These are phyloP conservation scores for Taenioides sp. DNA, from an alignment of 2,797 vertebrate species.

Conservation along the genomic window DNA sequence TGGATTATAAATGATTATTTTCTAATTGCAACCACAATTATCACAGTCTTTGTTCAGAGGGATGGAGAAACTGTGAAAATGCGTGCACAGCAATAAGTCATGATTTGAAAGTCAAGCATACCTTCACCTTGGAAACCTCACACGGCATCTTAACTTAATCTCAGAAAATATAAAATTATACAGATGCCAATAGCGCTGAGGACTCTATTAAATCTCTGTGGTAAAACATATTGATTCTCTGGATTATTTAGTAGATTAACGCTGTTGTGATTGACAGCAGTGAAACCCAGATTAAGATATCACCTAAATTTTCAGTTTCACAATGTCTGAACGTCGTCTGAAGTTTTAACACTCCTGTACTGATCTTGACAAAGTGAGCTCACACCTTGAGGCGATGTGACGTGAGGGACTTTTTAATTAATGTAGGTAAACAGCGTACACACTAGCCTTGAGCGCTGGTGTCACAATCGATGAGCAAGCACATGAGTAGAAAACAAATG, in stretches of 20 bases:
- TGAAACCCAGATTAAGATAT: slow-evolving; percentile 28
- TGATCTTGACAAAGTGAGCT: slow-evolving; percentile 43
- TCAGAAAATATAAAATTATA: slow-evolving; percentile 20
- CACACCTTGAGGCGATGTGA: slow-evolving; percentile 42
- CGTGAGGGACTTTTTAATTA: slow-evolving; percentile 73
- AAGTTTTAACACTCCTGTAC: slow-evolving; percentile 29
- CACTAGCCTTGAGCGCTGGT: slow-evolving; percentile 69
- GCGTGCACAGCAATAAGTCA: slow-evolving; percentile 26
- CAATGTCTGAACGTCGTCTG: slow-evolving; percentile 4
- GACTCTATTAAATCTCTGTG: slow-evolving; percentile 24
- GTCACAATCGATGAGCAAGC: slow-evolving; percentile 71
- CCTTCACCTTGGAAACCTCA: slow-evolving; percentile 32
- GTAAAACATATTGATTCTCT: slow-evolving; percentile 26
- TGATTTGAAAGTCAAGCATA: slow-evolving; percentile 40
- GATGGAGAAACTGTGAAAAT: slow-evolving; percentile 3
- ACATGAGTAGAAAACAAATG: slow-evolving; percentile 65
- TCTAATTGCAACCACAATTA: slow-evolving; percentile 55
- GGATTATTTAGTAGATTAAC: slow-evolving; percentile 25
- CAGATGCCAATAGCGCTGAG: slow-evolving; percentile 12
- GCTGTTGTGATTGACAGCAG: slow-evolving; percentile 15
- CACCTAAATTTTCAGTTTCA: slow-evolving; percentile 17
- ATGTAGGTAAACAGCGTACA: slow-evolving; percentile 66
- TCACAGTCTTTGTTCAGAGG: slow-evolving; percentile 27
- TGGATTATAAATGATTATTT: slow-evolving; percentile 61
- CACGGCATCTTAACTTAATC: slow-evolving; percentile 22